Percentiles rank a stretch among this genome's conserved stretches.
Evolutionary conservation across 2,888 invertebrate genomes (phyloP).

Genomic region (Ischnus inquisitorius): DNA sequence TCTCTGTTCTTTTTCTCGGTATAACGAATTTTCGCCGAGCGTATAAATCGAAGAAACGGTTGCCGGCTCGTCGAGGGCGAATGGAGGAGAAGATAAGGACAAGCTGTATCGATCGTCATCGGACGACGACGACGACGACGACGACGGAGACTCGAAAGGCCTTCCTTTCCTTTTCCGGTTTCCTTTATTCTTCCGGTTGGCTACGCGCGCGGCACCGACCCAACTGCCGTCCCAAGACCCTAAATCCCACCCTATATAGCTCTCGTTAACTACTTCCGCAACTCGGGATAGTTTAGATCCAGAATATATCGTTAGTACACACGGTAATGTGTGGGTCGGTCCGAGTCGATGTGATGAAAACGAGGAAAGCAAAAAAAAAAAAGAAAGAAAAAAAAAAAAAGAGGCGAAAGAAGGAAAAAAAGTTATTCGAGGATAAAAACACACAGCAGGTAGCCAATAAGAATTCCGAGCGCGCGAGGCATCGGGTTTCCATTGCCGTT

Average conservation of each 20-base stretch:
- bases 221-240: not conserved
- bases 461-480: slow-evolving; percentile 10
- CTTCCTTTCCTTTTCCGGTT: slow-evolving; percentile 26
- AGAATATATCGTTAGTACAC: slow-evolving; percentile 57
- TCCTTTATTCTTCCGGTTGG: slow-evolving; percentile 41
- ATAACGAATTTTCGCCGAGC: not conserved
- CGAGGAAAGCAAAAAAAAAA: not conserved
- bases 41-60: not conserved
- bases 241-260: slow-evolving; percentile 20
- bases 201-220: slow-evolving; percentile 19
- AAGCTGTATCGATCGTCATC: slow-evolving; percentile 67
- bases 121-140: slow-evolving; percentile 30
- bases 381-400: not conserved
- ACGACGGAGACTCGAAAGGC: slow-evolving; percentile 31
- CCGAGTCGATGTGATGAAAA: slow-evolving; percentile 28
- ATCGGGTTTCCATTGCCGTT: slow-evolving; percentile 36
- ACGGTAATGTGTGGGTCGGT: not conserved
- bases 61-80: not conserved
- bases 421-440: not conserved
- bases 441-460: slow-evolving; percentile 51
- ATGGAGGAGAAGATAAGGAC: slow-evolving; percentile 56
- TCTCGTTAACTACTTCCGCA: slow-evolving; percentile 60
- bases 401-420: no score
- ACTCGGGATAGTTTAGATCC: slow-evolving; percentile 59
- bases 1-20: not conserved